phyloP scores from a whole-genome alignment of 1,140 invertebrate genomes.

The Caenorhabditis tropicalis region DNA sequence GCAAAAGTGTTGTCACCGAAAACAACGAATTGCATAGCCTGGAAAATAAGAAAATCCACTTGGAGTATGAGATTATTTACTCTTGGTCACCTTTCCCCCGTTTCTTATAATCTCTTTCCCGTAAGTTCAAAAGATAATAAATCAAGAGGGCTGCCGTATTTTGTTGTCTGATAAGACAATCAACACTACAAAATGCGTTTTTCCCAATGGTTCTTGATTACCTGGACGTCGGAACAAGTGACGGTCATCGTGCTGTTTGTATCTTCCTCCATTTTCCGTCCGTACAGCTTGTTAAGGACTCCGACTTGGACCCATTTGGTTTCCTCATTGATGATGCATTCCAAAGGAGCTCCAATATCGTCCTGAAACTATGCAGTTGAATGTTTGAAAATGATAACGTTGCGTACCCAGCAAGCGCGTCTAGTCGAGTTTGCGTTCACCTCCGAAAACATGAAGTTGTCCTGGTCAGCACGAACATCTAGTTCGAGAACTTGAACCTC shows the following conservation, averaged over 20 bases:
- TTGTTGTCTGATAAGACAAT: conserved; percentile 16
- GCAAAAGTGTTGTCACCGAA: conserved; percentile 25
- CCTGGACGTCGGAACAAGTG: background rate
- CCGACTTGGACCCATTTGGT: conserved; percentile 2
- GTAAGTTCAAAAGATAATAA: conserved; percentile 21
- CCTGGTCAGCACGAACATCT: background rate
- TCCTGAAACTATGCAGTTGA: background rate
- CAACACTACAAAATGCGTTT: conserved; percentile 24
- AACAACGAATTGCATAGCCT: conserved; percentile 32
- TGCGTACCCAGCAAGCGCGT: background rate
- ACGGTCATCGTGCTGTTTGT: background rate
- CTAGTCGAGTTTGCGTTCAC: background rate
- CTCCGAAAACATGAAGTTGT: conserved; percentile 17
- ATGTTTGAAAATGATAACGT: no score
- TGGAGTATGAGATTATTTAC: background rate
- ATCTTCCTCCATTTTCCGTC: background rate
- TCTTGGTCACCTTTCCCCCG: background rate
- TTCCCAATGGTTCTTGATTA: background rate
- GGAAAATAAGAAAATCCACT: background rate
- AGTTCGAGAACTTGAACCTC: background rate
- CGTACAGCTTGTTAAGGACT: background rate
- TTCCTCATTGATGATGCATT: background rate
- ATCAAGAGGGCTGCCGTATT: background rate
- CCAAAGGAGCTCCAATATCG: conserved; percentile 28
- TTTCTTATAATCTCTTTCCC: background rate